Evolutionary conservation across 2,888 invertebrate species (phyloP), one percentile per base, ranked within the genome.

Genomic region (Spilarctia lutea): DNA sequence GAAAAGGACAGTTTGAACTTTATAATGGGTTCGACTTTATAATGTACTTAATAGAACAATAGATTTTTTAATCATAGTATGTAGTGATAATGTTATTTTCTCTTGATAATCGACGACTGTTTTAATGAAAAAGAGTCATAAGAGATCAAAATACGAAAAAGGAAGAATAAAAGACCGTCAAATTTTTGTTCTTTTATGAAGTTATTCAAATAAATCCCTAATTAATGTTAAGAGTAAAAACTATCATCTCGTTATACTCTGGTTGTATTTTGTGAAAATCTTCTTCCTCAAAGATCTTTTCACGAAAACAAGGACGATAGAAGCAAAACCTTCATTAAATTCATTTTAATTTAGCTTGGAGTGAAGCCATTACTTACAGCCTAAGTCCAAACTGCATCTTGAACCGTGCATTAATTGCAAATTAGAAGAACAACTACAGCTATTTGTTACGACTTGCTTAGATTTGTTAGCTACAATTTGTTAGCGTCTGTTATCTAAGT

Each of bases 381-480:
- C 85, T 87, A 90, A 88, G 89, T 90, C 90, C 87, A 89, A 91
- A 88, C 87, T 88, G 88, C 91, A 86, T 85, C 87, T 88, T 83
- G 84, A 79, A 83, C 85, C 81, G 84, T 85, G 87, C 91, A 92
- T 92, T 93, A 92, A 91, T 92, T 89, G 91, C 91, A 88, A 91
- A 91, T 91, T 91, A 91, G 91, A 86, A 88, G 86, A 81, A 83
- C 78, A 88, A 89, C 87, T 89, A 89, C 88, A 76, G 87, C 87
- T 82, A 91, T 92, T 89, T 88, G 91, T 91, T 88, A 85, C 85
- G 81, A 84, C 87, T 87, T 89, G 89, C 89, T 90, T 88, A 80
- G 83, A 86, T 87, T 85, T 86, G 86, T 84, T 75, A 65, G 75
- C 68, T 42, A 72, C 79, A 72, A 79, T 83, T 83, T 84, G 84